These are phyloP conservation scores for Pseudocheirus occidentalis DNA, from an alignment of 2,797 vertebrate species.

Conservation along the genomic window DNA sequence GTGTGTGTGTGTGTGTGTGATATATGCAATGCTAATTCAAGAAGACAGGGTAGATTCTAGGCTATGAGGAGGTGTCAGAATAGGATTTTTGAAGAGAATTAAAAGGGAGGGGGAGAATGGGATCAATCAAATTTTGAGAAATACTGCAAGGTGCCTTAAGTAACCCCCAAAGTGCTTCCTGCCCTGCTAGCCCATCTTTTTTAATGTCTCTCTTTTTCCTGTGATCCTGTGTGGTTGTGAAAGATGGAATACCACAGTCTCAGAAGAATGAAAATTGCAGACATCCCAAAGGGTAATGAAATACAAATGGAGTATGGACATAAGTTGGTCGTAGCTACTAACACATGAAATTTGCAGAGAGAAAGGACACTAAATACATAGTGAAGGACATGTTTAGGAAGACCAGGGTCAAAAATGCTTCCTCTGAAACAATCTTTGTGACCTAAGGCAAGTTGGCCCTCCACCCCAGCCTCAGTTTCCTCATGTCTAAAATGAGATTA, in stretches of 20 bases:
- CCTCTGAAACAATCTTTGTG: background rate
- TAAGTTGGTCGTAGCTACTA: background rate
- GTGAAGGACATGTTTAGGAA: background rate
- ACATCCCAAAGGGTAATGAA: background rate
- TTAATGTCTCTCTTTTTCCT: background rate
- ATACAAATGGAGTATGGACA: background rate
- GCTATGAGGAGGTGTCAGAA: background rate
- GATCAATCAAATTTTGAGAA: background rate
- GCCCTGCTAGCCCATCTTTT: background rate
- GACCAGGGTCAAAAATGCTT: background rate
- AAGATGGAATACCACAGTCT: background rate
- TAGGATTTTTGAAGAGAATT: background rate
- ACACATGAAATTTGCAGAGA: background rate
- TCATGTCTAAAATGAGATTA: background rate
- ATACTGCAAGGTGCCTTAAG: background rate
- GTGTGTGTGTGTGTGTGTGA: no score
- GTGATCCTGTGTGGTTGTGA: background rate
- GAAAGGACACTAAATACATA: background rate
- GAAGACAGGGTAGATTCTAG: background rate
- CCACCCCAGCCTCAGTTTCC: background rate
- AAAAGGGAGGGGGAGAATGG: background rate
- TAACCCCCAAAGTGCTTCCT: background rate
- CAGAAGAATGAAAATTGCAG: background rate
- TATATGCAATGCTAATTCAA: background rate
- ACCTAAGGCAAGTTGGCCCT: background rate